Percentiles rank a stretch among this genome's conserved stretches.
phyloP scores from a whole-genome alignment of 2,797 vertebrate genomes.

The Lateolabrax maculatus region DNA sequence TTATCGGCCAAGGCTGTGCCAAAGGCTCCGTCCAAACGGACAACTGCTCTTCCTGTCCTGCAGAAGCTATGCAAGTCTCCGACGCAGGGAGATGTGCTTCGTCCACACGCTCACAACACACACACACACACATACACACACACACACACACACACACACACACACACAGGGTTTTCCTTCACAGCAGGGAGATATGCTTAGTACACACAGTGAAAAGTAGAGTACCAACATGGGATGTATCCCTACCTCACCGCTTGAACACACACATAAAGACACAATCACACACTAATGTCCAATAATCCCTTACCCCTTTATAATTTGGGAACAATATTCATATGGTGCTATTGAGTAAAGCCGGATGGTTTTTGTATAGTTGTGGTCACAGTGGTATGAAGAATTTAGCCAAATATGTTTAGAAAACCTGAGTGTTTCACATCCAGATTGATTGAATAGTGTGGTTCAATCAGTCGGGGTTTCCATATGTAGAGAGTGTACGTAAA shows the following conservation, averaged over 20 bases:
- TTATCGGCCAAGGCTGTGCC: slow-evolving; percentile 76
- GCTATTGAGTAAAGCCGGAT: slow-evolving; percentile 71
- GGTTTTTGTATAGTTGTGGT: slow-evolving; percentile 68
- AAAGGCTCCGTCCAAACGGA: slow-evolving; percentile 78
- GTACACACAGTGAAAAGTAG: slow-evolving; percentile 49
- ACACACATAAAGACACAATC: slow-evolving; percentile 48
- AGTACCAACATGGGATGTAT: slow-evolving; percentile 62
- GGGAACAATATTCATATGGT: slow-evolving; percentile 85
- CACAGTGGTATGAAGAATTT: slow-evolving; percentile 46
- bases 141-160: slow-evolving; percentile 37
- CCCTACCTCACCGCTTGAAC: slow-evolving; percentile 68
- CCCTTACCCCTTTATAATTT: slow-evolving; percentile 79
- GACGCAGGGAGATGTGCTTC: slow-evolving; percentile 77
- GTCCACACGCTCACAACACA: slow-evolving; percentile 55
- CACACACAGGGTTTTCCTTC: slow-evolving; percentile 52
- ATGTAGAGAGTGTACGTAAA: slow-evolving; percentile 47
- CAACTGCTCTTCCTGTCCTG: slow-evolving; percentile 82
- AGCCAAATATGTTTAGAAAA: slow-evolving; percentile 66
- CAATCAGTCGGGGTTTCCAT: slow-evolving; percentile 22
- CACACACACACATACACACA: slow-evolving; percentile 32
- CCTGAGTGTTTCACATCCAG: slow-evolving; percentile 40
- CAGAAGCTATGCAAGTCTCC: slow-evolving; percentile 85
- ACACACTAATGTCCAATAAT: slow-evolving; percentile 62
- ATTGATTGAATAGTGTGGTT: slow-evolving; percentile 16
- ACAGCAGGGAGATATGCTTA: slow-evolving; percentile 65